A percentile compares a stretch with the other conserved stretches of the same genome.
Conservation (phyloP, 2,888 invertebrate genomes). For the Gryllus longicercus region DNA sequence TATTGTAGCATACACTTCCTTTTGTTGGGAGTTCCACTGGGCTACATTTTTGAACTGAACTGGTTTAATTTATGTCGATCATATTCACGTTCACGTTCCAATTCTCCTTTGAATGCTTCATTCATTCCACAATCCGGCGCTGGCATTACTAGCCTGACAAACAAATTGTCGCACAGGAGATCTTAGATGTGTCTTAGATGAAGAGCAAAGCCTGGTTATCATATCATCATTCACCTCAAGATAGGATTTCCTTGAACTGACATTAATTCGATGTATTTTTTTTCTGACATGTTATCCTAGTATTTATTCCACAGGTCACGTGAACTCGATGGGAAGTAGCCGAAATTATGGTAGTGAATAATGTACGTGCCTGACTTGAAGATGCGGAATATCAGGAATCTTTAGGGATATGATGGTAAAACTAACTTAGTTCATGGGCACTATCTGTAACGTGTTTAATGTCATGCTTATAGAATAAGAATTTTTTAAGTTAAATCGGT, state of each 20-base stretch:
- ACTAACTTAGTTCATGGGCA: no score
- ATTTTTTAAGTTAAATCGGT: no score
- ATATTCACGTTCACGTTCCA: constrained; percentile 11
- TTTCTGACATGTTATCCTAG: background rate
- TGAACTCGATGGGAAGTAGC: background rate
- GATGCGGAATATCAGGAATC: background rate
- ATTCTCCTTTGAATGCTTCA: background rate
- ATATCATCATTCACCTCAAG: background rate
- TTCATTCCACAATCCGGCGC: background rate
- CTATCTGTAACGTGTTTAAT: no score
- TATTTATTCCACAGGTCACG: background rate
- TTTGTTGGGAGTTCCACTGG: background rate
- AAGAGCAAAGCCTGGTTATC: background rate
- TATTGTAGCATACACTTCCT: background rate
- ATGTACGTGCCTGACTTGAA: background rate
- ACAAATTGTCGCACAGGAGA: background rate
- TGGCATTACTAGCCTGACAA: background rate
- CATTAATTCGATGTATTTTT: background rate
- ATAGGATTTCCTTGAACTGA: background rate
- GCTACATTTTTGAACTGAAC: background rate
- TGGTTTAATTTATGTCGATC: background rate
- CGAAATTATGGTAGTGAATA: background rate
- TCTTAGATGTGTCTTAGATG: background rate
- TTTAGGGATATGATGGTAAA: no score
- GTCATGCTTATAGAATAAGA: no score